Evolutionary conservation across 2,888 invertebrate genomes (phyloP), one percentile per base, ranked within the genome.

Genomic region (Agonopterix arenella): DNA sequence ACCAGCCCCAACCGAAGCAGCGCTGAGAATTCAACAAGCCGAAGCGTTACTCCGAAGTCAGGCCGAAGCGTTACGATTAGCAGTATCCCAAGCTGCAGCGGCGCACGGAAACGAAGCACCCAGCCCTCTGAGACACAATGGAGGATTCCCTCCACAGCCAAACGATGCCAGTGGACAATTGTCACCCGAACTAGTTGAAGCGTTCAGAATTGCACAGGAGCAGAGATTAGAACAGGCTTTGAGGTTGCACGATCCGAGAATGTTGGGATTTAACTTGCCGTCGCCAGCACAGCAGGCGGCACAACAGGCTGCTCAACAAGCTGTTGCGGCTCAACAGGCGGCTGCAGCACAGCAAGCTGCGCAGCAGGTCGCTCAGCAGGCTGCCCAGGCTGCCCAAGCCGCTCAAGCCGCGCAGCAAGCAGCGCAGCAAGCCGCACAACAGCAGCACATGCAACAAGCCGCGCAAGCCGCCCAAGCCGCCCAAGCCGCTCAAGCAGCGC

Each of bases 141-240:
- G 89, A 50, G 84, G 89, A 1, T 88, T 84, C 50, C 77, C 84
- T 44, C 84, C 81, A 0, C 83, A 83, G 50, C 77, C 81, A 9
- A 81, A 68, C 50, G 84, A 82, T 51, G 82, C 74, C 4, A 79
- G 83, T 56, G 91, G 90, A 51, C 93, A 93, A 66, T 80, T 93
- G 53, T 92, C 93, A 56, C 93, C 93, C 1, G 94, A 94, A 68
- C 79, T 94, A 57, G 92, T 93, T 11, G 94, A 94, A 75, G 93
- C 93, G 4, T 89, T 94, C 58, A 86, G 93, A 73, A 83, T 93
- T 64, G 91, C 93, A 37, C 94, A 94, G 62, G 96, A 96, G 63
- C 95, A 95, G 75, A 90, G 96, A 65, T 77, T 96, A 68, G 96
- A 96, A 70, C 96, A 96, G 67, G 96, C 96, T 38, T 81, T 96